Evolutionary conservation across 2,888 invertebrate genomes (phyloP), one percentile per base, ranked within the genome.

Genomic region (Hyalella azteca): DNA sequence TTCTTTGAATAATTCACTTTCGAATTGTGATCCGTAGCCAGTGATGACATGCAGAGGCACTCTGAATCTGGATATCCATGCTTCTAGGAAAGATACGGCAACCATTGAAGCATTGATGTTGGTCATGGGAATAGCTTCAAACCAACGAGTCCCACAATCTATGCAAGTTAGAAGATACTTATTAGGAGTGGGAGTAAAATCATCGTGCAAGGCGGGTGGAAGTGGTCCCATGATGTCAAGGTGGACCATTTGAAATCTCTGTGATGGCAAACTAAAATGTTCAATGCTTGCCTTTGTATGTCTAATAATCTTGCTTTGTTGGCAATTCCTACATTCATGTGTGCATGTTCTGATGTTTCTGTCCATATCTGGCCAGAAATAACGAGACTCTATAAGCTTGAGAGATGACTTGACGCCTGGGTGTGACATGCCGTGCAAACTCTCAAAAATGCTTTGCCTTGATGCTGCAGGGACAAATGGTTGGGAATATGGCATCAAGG

Each of bases 31-130:
- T 45, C 45, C 87, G 81, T 86, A 86, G 81, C 87, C 29, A 3
- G 89, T 86, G 0, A 87, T 87, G 29, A 88, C 86, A 15, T 80
- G 78, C 1, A 79, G 73, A 0, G 87, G 87, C 2, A 85, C 82
- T 4, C 87, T 87, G 78, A 86, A 88, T 4, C 86, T 81, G 2
- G 88, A 78, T 1, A 90, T 86, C 89, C 89, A 90, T 0, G 83
- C 82, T 0, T 77, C 48, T n/a, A 87, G 79, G 7, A n/a, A n/a
- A n/a, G n/a, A 89, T 86, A 3, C 87, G 86, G n/a, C 81, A 75
- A 0, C 87, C 87, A 87, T 87, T 78, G 87, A 87, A 0, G 88
- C 88, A 0, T 87, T 87, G 15, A 87, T 87, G 76, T 88, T 86
- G 0, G 36, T 15, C 0, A 88, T 73, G 0, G 88, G 88, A 9